Base-by-base conservation (phyloP, 2,888 invertebrate species). In the Pelosia muscerda region DNA sequence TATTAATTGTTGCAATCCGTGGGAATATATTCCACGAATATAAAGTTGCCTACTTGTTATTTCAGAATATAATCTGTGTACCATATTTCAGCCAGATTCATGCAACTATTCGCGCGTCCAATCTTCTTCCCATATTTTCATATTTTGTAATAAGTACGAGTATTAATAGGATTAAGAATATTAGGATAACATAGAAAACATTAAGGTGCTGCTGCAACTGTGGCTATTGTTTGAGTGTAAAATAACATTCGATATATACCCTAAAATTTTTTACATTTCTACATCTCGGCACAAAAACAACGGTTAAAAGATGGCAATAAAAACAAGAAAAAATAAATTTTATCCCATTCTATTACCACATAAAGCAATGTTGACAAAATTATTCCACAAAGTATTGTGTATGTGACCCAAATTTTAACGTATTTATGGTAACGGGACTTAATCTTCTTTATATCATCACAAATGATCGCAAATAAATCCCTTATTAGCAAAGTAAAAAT, bases 391-490 rank as follows among this genome's bases (percentile, higher is more conserved):
- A 75, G 34, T 67, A 76, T 81, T 78, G 74, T 81, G 63, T 49
- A 49, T 71, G 78, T 74, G 72, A 79, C 81, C 77, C 81, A 84
- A 83, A 34, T 85, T 86, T 85, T 84, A 83, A 81, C 83, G 82
- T 84, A 83, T 87, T 87, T 87, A 82, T 83, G 83, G 81, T 88
- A 86, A 89, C 81, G 86, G 84, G 79, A 69, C 75, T 83, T 92
- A 92, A 93, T 93, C 93, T 88, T 89, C 87, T 90, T 92, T 91
- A 88, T 87, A 84, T 79, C 75, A 86, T 85, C 82, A 83, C 89
- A 86, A 92, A 92, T 92, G 88, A 90, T 86, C 84, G 82, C 81
- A 78, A 77, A 82, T 86, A 90, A 92, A 92, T 92, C 92, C 91
- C 89, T 90, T 91, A 90, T 90, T 90, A 90, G 87, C 83, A 75